Evolutionary conservation across 2,888 invertebrate species (phyloP).

Genomic region (Rhamphomyia laevipes): DNA sequence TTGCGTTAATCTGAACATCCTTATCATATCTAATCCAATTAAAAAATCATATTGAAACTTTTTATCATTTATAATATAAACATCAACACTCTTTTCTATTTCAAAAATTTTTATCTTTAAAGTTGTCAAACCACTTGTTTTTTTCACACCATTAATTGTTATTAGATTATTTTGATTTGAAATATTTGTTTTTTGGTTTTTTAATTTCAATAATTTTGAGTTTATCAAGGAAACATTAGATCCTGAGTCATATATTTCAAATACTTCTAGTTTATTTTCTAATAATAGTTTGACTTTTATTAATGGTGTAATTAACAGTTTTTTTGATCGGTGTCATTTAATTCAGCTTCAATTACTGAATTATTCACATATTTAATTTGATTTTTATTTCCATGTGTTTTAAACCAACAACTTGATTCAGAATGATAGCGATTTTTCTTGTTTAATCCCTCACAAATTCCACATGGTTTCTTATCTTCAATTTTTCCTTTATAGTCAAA

Average conservation of each 20-base stretch:
- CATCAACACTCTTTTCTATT: conserved; percentile 10
- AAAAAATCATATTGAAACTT: conserved; percentile 15
- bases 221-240: too few relatives aligned
- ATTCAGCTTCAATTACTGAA: conserved; percentile 6
- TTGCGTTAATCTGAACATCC: conserved; percentile 11
- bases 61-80: conserved; percentile 11
- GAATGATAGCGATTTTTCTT: conserved; percentile 11
- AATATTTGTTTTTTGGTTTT: too few relatives aligned
- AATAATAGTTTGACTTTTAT: conserved; percentile 8
- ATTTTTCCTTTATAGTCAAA: conserved; percentile 1
- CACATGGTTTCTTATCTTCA: conserved; percentile 9
- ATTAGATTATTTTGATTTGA: too few relatives aligned
- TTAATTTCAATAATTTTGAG: too few relatives aligned
- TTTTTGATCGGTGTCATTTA: conserved; percentile 4
- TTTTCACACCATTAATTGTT: conserved; percentile 12
- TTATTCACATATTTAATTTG: conserved; percentile 4
- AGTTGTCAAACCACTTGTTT: conserved; percentile 10
- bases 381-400: conserved; percentile 5
- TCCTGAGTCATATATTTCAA: conserved; percentile 7
- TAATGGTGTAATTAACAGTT: conserved; percentile 3
- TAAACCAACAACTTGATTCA: conserved; percentile 7
- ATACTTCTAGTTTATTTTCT: conserved; percentile 4
- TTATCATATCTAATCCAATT: conserved; percentile 13
- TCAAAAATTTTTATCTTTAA: conserved; percentile 13
- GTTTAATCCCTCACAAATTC: conserved; percentile 12